Base-by-base conservation (phyloP, 2,113 vertebrate genomes). In the Glaucomys volans region DNA sequence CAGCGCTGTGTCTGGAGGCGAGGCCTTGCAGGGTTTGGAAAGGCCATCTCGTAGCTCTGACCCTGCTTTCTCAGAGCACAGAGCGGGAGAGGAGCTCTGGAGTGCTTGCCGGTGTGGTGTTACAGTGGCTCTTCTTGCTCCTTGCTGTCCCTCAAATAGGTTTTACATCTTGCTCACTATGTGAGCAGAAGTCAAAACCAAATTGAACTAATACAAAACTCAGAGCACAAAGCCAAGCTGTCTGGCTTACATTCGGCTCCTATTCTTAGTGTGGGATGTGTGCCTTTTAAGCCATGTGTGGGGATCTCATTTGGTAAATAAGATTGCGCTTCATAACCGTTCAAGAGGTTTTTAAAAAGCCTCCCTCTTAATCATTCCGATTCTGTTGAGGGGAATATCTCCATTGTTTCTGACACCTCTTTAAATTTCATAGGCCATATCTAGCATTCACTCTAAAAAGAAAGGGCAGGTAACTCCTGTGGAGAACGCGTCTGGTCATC, bases 1-100 rank as follows among this genome's bases (percentile, higher is more conserved):
- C 1, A 40, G 30, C n/a, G 8, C 6, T 32, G n/a, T 30, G 2
- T 42, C 16, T 4, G 71, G 37, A 18, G 1, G 10, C 0, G 32
- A 66, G 8, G 50, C n/a, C 44, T 47, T 40, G 4, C 13, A 28
- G 14, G 3, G 2, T 17, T 40, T 40, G 69, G 64, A 35, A 44
- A 79, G 79, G 50, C 57, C 40, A 37, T 28, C 40, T 18, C 7
- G 0, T 24, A 44, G 22, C 9, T 2, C 50, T 14, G 5, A 0
- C 52, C 40, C n/a, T 9, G 18, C 5, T 71, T 22, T 26, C 42
- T 62, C 50, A 64, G 8, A 72, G 44, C 37, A 1, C 20, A 28
- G 30, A 62, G 28, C 28, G 32, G 37, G 30, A 44, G 24, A 0
- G 17, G 72, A n/a, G 9, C 37, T 75, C 4, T 10, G 0, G 37